These are phyloP conservation scores for Pipistrellus kuhlii DNA, from an alignment of 2,797 vertebrate genomes.

Conservation along the genomic window DNA sequence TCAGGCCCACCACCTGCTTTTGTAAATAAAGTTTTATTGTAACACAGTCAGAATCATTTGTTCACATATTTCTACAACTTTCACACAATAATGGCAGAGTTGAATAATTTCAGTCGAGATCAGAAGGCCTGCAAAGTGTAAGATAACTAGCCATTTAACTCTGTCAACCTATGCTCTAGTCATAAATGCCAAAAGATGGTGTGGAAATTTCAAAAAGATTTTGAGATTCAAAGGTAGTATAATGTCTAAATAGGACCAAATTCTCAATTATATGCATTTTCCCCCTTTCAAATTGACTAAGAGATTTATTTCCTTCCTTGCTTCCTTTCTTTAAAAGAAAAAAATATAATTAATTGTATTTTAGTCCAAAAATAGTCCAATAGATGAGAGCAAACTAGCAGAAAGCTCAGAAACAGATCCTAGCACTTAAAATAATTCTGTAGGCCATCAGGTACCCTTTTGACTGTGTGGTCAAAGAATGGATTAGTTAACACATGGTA, in stretches of 20 bases:
- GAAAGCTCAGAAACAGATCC: slow-evolving; percentile 11
- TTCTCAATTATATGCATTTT: neutral
- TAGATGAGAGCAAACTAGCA: neutral
- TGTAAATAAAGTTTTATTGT: slow-evolving; percentile 31
- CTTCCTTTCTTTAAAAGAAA: neutral
- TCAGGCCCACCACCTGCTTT: neutral
- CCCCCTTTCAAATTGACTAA: neutral
- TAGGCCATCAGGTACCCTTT: neutral
- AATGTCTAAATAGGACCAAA: neutral
- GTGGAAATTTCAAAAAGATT: neutral
- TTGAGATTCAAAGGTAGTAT: neutral
- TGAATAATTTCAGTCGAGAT: neutral
- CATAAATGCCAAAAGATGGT: neutral
- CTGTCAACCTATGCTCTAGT: neutral
- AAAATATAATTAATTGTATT: neutral
- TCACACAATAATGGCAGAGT: neutral
- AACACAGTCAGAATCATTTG: neutral
- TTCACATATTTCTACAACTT: neutral
- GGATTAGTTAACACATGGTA: neutral
- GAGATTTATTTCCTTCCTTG: neutral
- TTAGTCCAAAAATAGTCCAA: neutral
- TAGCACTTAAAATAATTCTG: neutral
- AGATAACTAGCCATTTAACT: neutral
- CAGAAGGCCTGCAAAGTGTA: neutral
- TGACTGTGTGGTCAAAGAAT: neutral